Base-by-base conservation (phyloP, 2,888 invertebrate genomes). In the Celastrina argiolus region DNA sequence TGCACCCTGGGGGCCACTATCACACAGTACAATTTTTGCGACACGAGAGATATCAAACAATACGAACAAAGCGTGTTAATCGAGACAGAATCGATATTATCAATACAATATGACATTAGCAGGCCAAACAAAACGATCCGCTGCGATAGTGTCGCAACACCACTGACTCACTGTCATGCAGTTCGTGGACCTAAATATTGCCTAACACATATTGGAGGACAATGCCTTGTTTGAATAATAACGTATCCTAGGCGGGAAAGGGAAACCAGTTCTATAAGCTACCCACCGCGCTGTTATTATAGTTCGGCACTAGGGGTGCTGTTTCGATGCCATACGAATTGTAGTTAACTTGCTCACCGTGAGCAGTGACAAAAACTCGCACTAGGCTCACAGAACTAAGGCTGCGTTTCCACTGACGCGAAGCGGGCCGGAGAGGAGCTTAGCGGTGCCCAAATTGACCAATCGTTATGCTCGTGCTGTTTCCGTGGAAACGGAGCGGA, bases 51-150 rank as follows among this genome's bases (percentile, higher is more conserved):
- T 51, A 12, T 4, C 22, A 45, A 2, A 45, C 31, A 12, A 36
- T 12, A 12, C 36, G 36, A 36, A 36, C 51, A 22, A 26, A 12
- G 51, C 22, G 51, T 3, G 51, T 22, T 51, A 26, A 51, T 51
- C 51, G 12, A 51, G 51, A 51, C 22, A 51, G 51, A 26, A 51
- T 51, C 51, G 22, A 51, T 26, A 51, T 51, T 18, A 51, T 45
- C 42, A 45, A 18, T 22, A 51, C 51, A 51, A 51, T 51, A 51
- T 22, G 51, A 51, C 22, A 51, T 51, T 26, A 6, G 22, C 22
- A 51, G 12, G 22, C 51, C 22, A 22, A 26, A 51, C 51, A 22
- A 51, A 22, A 51, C 51, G 51, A 51, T 51, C 22, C 12, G 51
- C 22, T 51, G 51, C 51, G 22, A 51, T 36, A 36, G 10, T 36